Conservation (phyloP, 2,113 vertebrate species). For the Psephotus haematonotus region DNA sequence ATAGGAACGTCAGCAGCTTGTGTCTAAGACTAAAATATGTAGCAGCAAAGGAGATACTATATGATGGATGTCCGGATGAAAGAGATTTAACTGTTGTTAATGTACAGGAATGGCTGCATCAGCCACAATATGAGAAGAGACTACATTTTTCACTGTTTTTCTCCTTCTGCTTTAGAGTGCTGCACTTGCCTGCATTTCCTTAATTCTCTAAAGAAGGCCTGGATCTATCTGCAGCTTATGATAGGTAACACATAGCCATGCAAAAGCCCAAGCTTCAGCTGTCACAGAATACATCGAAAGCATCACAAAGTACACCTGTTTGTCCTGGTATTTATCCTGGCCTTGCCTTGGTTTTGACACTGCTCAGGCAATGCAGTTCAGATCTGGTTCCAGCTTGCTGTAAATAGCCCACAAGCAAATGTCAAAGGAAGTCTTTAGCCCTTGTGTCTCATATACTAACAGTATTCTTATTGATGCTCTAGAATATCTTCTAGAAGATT, state of each 20-base stretch:
- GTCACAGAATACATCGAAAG: not conserved
- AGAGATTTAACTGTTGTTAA: not conserved
- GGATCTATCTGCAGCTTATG: conserved; percentile 19
- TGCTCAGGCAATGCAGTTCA: accelerated
- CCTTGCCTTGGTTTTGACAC: not conserved
- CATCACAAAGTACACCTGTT: not conserved
- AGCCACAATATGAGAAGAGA: not conserved
- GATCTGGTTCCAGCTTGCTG: not conserved
- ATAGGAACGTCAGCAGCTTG: not conserved
- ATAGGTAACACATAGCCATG: conserved; percentile 10
- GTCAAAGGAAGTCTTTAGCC: not conserved
- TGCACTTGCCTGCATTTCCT: not conserved
- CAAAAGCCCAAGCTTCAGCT: conserved; percentile 21
- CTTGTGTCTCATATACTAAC: not conserved
- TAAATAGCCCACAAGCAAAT: not conserved
- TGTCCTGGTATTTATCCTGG: conserved; percentile 7
- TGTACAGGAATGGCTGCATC: not conserved
- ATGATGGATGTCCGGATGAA: not conserved
- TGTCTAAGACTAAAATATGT: not conserved
- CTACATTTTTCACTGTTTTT: not conserved
- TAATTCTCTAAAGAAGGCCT: conserved; percentile 7
- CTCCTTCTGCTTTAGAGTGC: not conserved
- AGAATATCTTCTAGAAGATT: not conserved
- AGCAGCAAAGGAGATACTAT: not conserved
- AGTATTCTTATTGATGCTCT: not conserved